Evolutionary conservation across 2,797 vertebrate species (phyloP).

Genomic region (Pipistrellus nathusii): DNA sequence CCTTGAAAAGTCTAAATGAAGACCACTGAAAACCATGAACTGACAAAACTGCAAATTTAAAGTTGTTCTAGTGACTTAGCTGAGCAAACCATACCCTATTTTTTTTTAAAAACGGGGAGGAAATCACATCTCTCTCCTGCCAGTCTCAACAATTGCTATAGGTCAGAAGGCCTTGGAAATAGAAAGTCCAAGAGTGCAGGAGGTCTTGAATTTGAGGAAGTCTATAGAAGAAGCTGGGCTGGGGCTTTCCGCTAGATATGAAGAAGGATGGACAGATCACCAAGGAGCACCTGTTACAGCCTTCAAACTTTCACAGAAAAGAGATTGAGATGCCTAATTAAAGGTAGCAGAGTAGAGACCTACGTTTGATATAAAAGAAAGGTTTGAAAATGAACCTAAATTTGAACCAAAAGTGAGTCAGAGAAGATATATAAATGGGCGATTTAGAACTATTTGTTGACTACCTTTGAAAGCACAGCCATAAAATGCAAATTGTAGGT

Average conservation of each 20-base stretch:
- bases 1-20: background rate
- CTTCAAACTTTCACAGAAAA: background rate
- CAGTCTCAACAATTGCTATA: background rate
- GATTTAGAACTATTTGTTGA: background rate
- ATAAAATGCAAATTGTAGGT: constrained; percentile 20
- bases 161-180: background rate
- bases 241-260: background rate
- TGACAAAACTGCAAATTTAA: constrained; percentile 25
- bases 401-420: constrained; percentile 33
- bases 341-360: background rate
- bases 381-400: background rate
- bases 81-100: background rate
- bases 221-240: background rate
- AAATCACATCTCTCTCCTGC: background rate
- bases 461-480: background rate
- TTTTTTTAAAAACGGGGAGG: background rate
- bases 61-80: background rate
- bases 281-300: background rate
- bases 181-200: background rate
- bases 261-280: background rate
- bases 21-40: background rate
- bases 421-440: background rate
- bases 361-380: background rate
- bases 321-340: background rate
- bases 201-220: background rate